phyloP scores from a whole-genome alignment of 2,888 invertebrate species.

The Escarpia spicata region DNA sequence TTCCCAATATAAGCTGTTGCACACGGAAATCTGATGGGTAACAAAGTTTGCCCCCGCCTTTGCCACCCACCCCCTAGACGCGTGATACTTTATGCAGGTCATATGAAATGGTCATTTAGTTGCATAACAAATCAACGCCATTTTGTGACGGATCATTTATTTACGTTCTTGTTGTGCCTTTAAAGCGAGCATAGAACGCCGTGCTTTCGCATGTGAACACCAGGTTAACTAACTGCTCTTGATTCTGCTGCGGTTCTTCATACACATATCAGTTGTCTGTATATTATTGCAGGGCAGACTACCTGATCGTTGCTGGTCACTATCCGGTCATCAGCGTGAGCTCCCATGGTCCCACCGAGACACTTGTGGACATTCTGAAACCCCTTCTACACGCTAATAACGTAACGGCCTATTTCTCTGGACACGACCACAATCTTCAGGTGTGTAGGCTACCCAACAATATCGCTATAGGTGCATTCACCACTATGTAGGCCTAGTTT shows the following conservation, averaged over 20 bases:
- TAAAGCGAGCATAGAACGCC: too few relatives aligned
- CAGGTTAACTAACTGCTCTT: background rate
- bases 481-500: background rate
- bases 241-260: background rate
- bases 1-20: too few relatives aligned
- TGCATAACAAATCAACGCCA: background rate
- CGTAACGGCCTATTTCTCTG: constrained; percentile 67
- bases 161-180: too few relatives aligned
- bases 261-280: background rate
- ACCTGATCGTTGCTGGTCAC: constrained; percentile 67
- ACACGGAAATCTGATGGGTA: too few relatives aligned
- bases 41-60: too few relatives aligned
- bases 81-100: background rate
- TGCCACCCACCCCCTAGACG: too few relatives aligned
- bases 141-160: background rate
- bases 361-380: constrained; percentile 62
- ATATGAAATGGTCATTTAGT: background rate
- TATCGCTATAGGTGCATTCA: background rate
- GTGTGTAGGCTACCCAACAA: constrained; percentile 41
- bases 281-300: constrained; percentile 63
- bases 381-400: constrained; percentile 66
- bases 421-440: constrained; percentile 69
- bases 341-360: constrained; percentile 67
- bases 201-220: background rate
- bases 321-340: constrained; percentile 67